phyloP scores from a whole-genome alignment of 1,140 invertebrate genomes.

The Diuraphis noxia region DNA sequence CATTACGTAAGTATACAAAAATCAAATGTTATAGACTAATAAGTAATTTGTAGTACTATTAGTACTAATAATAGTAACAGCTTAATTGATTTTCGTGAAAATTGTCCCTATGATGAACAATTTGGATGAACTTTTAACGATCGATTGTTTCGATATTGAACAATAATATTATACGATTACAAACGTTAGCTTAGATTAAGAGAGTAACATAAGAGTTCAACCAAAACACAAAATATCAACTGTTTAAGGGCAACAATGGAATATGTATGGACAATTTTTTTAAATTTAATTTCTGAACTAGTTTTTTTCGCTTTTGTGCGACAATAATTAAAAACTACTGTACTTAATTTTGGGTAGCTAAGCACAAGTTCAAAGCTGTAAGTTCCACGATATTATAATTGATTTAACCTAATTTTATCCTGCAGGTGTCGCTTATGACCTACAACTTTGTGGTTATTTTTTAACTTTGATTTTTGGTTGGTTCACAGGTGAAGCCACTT shows the following conservation, averaged over 20 bases:
- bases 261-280: neutral
- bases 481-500: slow-evolving; percentile 58
- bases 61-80: neutral
- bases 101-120: neutral
- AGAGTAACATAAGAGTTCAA: no score
- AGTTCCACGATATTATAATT: neutral
- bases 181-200: neutral
- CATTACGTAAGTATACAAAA: slow-evolving; percentile 1
- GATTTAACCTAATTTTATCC: neutral
- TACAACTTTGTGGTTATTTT: neutral
- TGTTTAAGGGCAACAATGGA: neutral
- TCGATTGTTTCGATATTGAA: neutral
- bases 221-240: neutral
- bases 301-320: neutral
- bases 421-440: neutral
- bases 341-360: neutral
- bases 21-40: neutral
- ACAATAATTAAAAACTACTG: neutral
- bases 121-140: no score
- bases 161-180: neutral
- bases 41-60: no score
- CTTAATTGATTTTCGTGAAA: neutral
- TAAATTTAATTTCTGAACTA: neutral
- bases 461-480: neutral
- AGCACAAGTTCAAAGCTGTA: neutral